Evolutionary conservation across 2,888 invertebrate species (phyloP).

Genomic region (Panorpa germanica): DNA sequence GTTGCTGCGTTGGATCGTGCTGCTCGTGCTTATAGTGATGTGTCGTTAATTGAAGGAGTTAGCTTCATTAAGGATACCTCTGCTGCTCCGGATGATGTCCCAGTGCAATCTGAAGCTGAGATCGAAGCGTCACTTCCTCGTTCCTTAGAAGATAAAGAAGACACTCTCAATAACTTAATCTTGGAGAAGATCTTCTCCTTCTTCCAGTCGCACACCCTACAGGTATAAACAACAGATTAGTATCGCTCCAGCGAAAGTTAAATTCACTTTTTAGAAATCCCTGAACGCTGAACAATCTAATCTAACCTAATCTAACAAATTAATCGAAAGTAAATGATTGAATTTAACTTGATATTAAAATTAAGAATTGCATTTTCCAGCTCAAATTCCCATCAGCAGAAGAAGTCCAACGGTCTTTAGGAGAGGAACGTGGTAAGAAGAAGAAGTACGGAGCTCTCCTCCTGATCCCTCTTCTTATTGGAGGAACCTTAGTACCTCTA

Average conservation of each 20-base stretch:
- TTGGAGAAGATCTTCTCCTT: conserved; percentile 53
- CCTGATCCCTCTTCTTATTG: conserved; percentile 59
- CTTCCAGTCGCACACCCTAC: conserved; percentile 59
- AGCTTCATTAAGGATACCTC: conserved; percentile 46
- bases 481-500: conserved; percentile 62
- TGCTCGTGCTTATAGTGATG: conserved; percentile 36
- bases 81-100: conserved; percentile 23
- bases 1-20: conserved; percentile 59
- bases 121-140: conserved; percentile 57
- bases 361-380: conserved; percentile 23
- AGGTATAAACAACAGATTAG: conserved; percentile 28
- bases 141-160: conserved; percentile 48
- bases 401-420: conserved; percentile 38
- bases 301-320: not conserved
- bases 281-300: not conserved
- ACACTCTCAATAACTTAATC: conserved; percentile 54
- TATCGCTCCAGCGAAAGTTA: not conserved
- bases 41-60: conserved; percentile 54
- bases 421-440: conserved; percentile 39
- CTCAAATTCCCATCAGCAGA: conserved; percentile 54
- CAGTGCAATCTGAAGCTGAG: conserved; percentile 32
- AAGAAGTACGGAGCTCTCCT: conserved; percentile 56
- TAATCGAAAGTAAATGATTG: not conserved
- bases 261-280: not conserved
- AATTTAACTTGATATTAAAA: not conserved